A percentile compares a stretch with the other conserved stretches of the same genome.
Evolutionary conservation across 2,797 vertebrate genomes (phyloP).

Genomic region (Cyclopterus lumpus): DNA sequence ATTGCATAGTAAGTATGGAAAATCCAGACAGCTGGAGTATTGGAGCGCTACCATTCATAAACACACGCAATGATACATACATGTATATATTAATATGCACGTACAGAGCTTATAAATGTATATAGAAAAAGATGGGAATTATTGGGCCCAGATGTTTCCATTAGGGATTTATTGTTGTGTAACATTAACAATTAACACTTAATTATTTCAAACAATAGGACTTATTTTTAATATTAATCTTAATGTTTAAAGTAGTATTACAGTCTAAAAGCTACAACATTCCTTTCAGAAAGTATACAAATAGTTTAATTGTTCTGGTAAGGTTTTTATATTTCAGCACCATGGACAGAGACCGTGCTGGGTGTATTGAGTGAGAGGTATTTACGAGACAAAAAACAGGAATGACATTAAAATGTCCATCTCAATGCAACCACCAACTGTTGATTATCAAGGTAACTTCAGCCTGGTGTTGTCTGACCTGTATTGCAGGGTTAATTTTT

Average conservation of each 20-base stretch:
- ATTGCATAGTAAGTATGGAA: neutral
- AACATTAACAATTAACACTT: no score
- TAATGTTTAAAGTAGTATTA: neutral
- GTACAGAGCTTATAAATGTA: slow-evolving; percentile 13
- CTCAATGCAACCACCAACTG: neutral
- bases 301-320: neutral
- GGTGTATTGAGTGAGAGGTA: neutral
- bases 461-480: no score
- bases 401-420: neutral
- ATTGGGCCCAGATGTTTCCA: slow-evolving; percentile 55
- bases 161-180: slow-evolving; percentile 48
- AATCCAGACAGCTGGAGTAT: neutral
- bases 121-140: slow-evolving; percentile 35
- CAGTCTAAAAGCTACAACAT: neutral
- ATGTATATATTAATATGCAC: neutral
- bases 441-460: neutral
- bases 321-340: slow-evolving; percentile 25
- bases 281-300: neutral
- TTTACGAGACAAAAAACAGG: neutral
- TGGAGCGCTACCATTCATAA: slow-evolving; percentile 2
- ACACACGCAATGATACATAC: neutral
- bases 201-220: neutral
- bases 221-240: neutral
- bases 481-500: no score
- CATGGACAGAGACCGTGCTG: slow-evolving; percentile 25